Evolutionary conservation across 2,113 vertebrate genomes (phyloP).

Genomic region (Anhinga rufa): DNA sequence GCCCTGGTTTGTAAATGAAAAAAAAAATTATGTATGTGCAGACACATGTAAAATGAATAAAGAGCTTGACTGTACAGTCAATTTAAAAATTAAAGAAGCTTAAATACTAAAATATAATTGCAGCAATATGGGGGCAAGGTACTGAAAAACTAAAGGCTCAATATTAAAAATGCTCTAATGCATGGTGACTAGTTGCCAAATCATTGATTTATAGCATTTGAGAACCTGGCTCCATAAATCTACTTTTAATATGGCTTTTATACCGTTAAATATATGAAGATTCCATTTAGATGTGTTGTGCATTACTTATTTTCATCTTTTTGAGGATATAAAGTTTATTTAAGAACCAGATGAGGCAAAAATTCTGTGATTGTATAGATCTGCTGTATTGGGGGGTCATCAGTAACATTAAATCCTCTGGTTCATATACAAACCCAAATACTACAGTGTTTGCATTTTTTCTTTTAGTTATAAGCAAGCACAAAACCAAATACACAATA

Average conservation of each 20-base stretch:
- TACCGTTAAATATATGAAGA: no score
- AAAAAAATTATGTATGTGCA: background rate
- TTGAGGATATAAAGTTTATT: background rate
- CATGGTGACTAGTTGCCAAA: background rate
- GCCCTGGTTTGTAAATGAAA: background rate
- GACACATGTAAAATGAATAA: background rate
- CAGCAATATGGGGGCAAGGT: background rate
- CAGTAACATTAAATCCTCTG: background rate
- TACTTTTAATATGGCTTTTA: background rate
- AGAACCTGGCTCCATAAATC: background rate
- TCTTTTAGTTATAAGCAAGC: background rate
- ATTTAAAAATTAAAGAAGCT: background rate
- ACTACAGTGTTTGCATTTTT: background rate
- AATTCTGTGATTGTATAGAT: background rate
- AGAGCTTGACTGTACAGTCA: background rate
- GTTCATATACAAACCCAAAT: background rate
- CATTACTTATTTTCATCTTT: background rate
- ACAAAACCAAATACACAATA: background rate
- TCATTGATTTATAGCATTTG: background rate
- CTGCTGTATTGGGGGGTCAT: background rate
- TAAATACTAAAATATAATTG: background rate
- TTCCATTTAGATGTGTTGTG: background rate
- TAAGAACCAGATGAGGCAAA: background rate
- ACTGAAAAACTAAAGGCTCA: background rate
- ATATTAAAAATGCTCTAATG: background rate